phyloP scores from a whole-genome alignment of 2,888 invertebrate species.

The Acanthosoma haemorrhoidale region DNA sequence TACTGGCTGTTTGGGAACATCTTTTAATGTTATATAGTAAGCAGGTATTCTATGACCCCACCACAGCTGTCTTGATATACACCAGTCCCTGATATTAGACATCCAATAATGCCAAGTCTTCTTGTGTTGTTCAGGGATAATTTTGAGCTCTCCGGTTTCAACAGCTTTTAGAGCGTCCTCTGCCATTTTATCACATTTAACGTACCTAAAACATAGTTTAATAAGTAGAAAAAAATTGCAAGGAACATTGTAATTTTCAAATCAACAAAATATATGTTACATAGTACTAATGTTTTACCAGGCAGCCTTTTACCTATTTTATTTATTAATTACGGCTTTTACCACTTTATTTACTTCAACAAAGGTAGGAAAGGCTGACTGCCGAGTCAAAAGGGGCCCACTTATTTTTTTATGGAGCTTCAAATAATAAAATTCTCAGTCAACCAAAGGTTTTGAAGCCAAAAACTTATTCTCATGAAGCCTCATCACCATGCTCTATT shows the following conservation, averaged over 20 bases:
- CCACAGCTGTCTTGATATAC: conserved; percentile 96
- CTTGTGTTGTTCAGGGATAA: conserved; percentile 84
- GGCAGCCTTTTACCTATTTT: too few species aligned
- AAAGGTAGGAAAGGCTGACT: too few species aligned
- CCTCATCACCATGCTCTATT: too few species aligned
- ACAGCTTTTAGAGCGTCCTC: conserved; percentile 75
- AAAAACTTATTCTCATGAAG: too few species aligned
- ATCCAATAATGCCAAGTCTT: conserved; percentile 96
- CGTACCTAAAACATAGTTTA: conserved; percentile 56
- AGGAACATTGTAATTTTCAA: not conserved
- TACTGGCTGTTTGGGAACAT: conserved; percentile 42
- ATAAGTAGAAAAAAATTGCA: not conserved
- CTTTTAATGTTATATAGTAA: conserved; percentile 65
- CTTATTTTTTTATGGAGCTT: too few species aligned
- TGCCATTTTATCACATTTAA: conserved; percentile 87
- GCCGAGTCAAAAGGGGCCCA: too few species aligned
- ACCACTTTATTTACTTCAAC: too few species aligned
- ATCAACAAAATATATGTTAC: not conserved
- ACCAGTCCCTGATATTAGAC: conserved; percentile 96
- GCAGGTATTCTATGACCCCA: conserved; percentile 99
- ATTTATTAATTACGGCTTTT: too few species aligned
- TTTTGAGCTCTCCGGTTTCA: conserved; percentile 69
- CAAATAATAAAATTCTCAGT: too few species aligned
- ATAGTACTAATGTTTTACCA: too few species aligned
- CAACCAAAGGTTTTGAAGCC: too few species aligned